A percentile compares a stretch with the other conserved stretches of the same genome.
These are phyloP conservation scores for Potamarius usumacintae DNA, from an alignment of 2,113 vertebrate species.

Conservation along the genomic window DNA sequence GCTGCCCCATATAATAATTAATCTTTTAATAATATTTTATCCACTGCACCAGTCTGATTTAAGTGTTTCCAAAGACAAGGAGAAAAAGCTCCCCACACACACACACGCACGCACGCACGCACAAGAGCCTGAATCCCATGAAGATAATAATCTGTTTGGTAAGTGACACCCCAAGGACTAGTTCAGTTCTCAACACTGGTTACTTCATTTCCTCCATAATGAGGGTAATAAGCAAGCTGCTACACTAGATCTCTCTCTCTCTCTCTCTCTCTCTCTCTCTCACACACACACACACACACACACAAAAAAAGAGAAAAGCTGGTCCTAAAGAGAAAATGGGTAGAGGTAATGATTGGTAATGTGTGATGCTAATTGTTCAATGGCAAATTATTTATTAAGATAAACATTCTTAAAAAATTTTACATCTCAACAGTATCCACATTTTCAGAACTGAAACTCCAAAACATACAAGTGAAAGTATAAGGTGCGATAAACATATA, in stretches of 20 bases:
- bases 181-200: slow-evolving; percentile 54
- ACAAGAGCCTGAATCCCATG: slow-evolving; percentile 6
- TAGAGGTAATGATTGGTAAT: neutral
- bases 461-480: neutral
- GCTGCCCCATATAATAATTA: neutral
- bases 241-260: slow-evolving; percentile 50
- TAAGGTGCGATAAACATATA: neutral
- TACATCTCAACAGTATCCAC: neutral
- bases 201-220: slow-evolving; percentile 74
- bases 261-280: slow-evolving; percentile 17
- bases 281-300: slow-evolving; percentile 16
- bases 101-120: slow-evolving; percentile 3
- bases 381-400: neutral
- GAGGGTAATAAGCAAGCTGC: slow-evolving; percentile 64
- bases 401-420: neutral
- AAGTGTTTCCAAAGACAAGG: neutral
- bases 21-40: neutral
- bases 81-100: neutral
- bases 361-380: neutral
- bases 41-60: neutral
- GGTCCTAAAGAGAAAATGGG: neutral
- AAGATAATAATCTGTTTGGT: slow-evolving; percentile 28
- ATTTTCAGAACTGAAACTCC: neutral
- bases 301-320: neutral
- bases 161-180: slow-evolving; percentile 31